A percentile compares a stretch with the other conserved stretches of the same genome.
These are phyloP conservation scores for Drosophila oshimai DNA, from an alignment of 1,140 invertebrate species.

Conservation along the genomic window DNA sequence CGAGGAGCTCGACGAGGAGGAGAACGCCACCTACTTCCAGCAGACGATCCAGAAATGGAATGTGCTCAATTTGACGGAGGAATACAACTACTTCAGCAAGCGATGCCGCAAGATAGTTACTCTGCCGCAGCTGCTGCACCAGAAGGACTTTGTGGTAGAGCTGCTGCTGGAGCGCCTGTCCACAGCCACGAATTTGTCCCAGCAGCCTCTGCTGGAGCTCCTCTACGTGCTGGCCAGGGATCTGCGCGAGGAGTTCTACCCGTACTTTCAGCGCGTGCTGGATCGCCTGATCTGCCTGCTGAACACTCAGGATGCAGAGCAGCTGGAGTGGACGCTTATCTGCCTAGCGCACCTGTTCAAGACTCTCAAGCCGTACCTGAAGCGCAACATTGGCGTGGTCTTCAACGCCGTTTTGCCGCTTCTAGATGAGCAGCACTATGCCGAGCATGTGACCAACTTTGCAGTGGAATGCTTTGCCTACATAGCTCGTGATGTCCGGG, in stretches of 20 bases:
- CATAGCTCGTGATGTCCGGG: conserved; percentile 93
- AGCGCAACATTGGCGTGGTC: conserved; percentile 90
- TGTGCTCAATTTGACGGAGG: conserved; percentile 91
- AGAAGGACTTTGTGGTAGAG: conserved; percentile 90
- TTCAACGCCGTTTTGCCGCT: conserved; percentile 90
- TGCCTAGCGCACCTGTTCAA: conserved; percentile 95
- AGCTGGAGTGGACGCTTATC: conserved; percentile 92
- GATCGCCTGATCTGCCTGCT: conserved; percentile 88
- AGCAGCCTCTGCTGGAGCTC: conserved; percentile 93
- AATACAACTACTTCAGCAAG: conserved; percentile 89
- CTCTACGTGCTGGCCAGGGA: conserved; percentile 93
- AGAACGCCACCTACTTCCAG: conserved; percentile 89
- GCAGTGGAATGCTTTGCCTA: conserved; percentile 97
- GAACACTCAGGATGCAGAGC: conserved; percentile 90
- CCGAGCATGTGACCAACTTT: conserved; percentile 94
- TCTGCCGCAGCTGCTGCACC: conserved; percentile 90
- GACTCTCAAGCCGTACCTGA: conserved; percentile 91
- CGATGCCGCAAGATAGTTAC: conserved; percentile 89
- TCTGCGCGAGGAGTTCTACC: conserved; percentile 93
- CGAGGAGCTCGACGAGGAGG: conserved; percentile 85
- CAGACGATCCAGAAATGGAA: conserved; percentile 94
- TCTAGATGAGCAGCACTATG: conserved; percentile 87
- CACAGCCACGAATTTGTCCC: conserved; percentile 87
- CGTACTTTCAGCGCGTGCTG: conserved; percentile 88
- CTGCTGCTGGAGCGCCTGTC: conserved; percentile 88